A percentile compares a stretch with the other conserved stretches of the same genome.
Evolutionary conservation across 2,113 vertebrate species (phyloP).

Genomic region (Myotis yumanensis): DNA sequence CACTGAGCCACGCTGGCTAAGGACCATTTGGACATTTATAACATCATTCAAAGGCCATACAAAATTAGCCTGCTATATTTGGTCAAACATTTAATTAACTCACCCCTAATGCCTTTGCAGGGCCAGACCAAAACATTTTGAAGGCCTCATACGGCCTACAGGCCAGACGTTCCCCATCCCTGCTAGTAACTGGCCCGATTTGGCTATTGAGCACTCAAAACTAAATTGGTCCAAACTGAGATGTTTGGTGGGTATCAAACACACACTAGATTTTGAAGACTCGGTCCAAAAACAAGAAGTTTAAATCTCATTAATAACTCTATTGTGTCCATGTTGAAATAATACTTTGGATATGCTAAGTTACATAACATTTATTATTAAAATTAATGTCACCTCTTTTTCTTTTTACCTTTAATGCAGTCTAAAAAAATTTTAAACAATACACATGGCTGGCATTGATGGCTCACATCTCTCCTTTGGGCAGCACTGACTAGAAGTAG

Average conservation of each 20-base stretch:
- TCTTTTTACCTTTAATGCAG: neutral
- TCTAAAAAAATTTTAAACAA: neutral
- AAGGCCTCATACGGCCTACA: too few species aligned
- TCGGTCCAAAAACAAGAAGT: neutral
- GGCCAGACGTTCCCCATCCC: too few species aligned
- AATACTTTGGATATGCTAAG: neutral
- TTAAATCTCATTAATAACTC: neutral
- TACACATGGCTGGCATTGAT: neutral
- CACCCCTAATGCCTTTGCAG: too few species aligned
- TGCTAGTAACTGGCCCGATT: neutral
- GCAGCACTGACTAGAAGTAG: neutral
- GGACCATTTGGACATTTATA: too few species aligned
- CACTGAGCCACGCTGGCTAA: too few species aligned
- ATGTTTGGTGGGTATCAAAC: neutral
- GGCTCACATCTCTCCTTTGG: neutral
- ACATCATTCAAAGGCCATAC: too few species aligned
- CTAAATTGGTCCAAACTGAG: neutral
- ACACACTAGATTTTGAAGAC: neutral
- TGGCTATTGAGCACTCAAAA: neutral
- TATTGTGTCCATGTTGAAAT: neutral
- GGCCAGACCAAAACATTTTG: too few species aligned
- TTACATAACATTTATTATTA: neutral
- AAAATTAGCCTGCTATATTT: too few species aligned
- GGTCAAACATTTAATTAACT: too few species aligned
- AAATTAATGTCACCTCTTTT: neutral